Conservation (phyloP, 2,888 invertebrate genomes). For the Cheilosia urbana region DNA sequence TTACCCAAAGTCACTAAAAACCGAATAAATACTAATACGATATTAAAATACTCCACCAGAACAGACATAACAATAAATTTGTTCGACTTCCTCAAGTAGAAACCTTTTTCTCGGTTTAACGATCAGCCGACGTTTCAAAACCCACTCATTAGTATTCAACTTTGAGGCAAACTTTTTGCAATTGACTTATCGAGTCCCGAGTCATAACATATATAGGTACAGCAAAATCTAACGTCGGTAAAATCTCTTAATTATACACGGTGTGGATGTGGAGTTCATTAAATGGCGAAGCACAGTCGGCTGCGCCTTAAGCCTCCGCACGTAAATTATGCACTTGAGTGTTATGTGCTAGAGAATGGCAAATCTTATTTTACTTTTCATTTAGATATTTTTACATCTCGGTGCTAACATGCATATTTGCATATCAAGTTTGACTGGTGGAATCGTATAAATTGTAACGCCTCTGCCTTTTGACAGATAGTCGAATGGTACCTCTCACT, state of each 20-base stretch:
- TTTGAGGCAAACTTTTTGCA: neutral
- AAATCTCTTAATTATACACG: constrained; percentile 43
- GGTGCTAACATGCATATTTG: constrained; percentile 35
- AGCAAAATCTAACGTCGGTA: constrained; percentile 16
- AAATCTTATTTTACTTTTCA: constrained; percentile 6
- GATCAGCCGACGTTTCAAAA: neutral
- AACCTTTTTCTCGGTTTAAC: neutral
- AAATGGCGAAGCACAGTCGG: constrained; percentile 42
- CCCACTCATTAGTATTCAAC: neutral
- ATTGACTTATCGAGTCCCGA: constrained; percentile 13
- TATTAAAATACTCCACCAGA: neutral
- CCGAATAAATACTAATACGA: neutral
- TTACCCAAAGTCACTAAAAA: neutral
- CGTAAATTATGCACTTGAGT: constrained; percentile 47
- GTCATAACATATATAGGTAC: neutral
- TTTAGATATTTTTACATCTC: constrained; percentile 9
- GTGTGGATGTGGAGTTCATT: constrained; percentile 16
- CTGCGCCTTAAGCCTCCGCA: constrained; percentile 45
- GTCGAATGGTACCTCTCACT: constrained; percentile 9
- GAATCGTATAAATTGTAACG: constrained; percentile 51
- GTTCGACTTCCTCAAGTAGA: constrained; percentile 2
- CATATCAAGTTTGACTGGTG: constrained; percentile 59
- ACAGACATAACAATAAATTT: neutral
- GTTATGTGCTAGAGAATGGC: constrained; percentile 34
- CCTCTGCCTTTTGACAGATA: constrained; percentile 42